These are phyloP conservation scores for Myiagra hebetior DNA, from an alignment of 2,113 vertebrate genomes.

Conservation along the genomic window DNA sequence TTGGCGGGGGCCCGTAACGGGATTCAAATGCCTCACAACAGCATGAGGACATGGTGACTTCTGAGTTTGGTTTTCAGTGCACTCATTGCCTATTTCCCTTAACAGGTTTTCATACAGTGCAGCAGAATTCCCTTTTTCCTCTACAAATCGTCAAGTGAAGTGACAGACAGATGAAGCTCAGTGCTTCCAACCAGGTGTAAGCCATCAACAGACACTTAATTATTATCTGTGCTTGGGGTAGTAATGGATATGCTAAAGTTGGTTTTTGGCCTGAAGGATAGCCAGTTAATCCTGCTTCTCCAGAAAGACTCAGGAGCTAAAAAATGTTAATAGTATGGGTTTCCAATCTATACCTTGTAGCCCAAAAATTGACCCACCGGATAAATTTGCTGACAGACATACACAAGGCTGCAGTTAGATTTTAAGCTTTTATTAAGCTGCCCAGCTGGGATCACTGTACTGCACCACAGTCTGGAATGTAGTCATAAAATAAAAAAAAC, in stretches of 20 bases:
- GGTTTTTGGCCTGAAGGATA: neutral
- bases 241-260: neutral
- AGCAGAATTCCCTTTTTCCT: neutral
- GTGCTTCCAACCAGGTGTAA: neutral
- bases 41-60: neutral
- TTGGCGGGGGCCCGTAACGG: no score
- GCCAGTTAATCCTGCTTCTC: neutral
- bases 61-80: neutral
- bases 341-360: neutral
- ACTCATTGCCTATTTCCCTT: neutral
- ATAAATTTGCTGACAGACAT: neutral
- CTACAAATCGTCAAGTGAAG: neutral
- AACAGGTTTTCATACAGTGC: neutral
- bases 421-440: neutral
- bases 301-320: neutral
- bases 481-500: neutral
- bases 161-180: neutral
- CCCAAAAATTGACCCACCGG: neutral
- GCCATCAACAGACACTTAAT: neutral
- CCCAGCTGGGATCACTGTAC: neutral
- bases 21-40: no score
- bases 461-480: neutral
- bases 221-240: neutral
- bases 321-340: neutral
- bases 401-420: neutral